Evolutionary conservation across 2,797 vertebrate genomes (phyloP), one percentile per base, ranked within the genome.

Genomic region (Alfaro cultratus): DNA sequence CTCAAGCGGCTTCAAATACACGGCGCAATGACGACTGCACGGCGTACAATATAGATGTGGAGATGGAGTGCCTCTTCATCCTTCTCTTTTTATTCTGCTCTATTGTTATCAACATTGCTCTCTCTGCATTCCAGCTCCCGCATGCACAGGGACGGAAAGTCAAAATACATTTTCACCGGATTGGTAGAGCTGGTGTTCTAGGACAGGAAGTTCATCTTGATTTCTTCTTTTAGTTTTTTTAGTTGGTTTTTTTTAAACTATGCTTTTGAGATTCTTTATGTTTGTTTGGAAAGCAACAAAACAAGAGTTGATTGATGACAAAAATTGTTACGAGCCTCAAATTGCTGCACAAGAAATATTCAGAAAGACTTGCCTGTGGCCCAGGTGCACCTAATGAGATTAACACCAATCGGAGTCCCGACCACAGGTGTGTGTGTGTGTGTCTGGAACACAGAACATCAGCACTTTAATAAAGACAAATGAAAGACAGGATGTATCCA

Each of bases 381-480:
- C 43, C 80, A 88, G 80, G 79, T 87, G 86, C 16, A 2, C 70
- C 57, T 55, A 62, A 73, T 85, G 43, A 88, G 53, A 62, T 11
- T 31, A 26, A 41, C 36, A 81, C 15, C 79, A 46, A 80, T 78
- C 86, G 79, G 80, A 81, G 39, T 76, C 79, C 36, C 55, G 72
- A 81, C 62, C 80, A 84, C 79, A 89, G 84, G 77, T 83, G 76
- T 21, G 62, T 36, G 15, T 21, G 5, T 57, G 55, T 60, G 55
- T 34, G 60, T 43, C 41, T 41, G 13, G 26, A 73, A 67, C 71
- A 23, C 62, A 51, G n/a, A 80, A 73, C 75, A 82, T 85, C 79
- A 83, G 81, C 34, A 51, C 64, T 82, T 84, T 84, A 74, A 86
- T 86, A 77, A 88, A 90, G 77, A 86, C 74, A 74, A 79, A 88